A percentile compares a stretch with the other conserved stretches of the same genome.
Evolutionary conservation across 2,888 invertebrate genomes (phyloP).

Genomic region (Torymus texanus): DNA sequence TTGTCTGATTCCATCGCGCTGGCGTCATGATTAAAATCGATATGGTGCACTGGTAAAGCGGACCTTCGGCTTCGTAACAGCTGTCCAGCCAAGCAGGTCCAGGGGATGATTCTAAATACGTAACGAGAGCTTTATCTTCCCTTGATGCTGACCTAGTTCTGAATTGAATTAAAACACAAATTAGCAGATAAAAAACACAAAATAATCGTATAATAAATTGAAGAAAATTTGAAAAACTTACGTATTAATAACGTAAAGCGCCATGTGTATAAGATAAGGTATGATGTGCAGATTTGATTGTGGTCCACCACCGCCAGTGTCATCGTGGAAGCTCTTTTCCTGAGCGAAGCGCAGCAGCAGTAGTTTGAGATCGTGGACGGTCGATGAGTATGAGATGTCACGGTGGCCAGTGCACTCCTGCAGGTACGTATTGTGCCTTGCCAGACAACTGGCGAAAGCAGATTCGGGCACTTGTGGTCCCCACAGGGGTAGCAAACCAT

Average conservation of each 20-base stretch:
- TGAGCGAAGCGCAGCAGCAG: slow-evolving; percentile 91
- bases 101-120: slow-evolving; percentile 82
- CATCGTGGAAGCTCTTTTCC: slow-evolving; percentile 97
- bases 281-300: slow-evolving; percentile 98
- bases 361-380: slow-evolving; percentile 95
- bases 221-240: slow-evolving; percentile 73
- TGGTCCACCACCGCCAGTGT: slow-evolving; percentile 97
- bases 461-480: slow-evolving; percentile 96
- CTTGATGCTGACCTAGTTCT: slow-evolving; percentile 85
- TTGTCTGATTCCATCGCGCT: slow-evolving; percentile 84
- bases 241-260: slow-evolving; percentile 95
- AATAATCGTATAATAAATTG: not conserved
- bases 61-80: slow-evolving; percentile 93
- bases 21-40: slow-evolving; percentile 87
- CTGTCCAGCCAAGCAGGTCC: slow-evolving; percentile 85
- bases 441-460: slow-evolving; percentile 94
- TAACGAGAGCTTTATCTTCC: slow-evolving; percentile 86
- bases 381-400: slow-evolving; percentile 87
- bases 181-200: not conserved
- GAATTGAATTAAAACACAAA: not conserved
- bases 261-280: slow-evolving; percentile 95
- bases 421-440: slow-evolving; percentile 92
- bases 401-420: slow-evolving; percentile 84
- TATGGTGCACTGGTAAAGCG: slow-evolving; percentile 91
- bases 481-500: slow-evolving; percentile 97